phyloP scores from a whole-genome alignment of 2,113 vertebrate species.

The Microtus pennsylvanicus region DNA sequence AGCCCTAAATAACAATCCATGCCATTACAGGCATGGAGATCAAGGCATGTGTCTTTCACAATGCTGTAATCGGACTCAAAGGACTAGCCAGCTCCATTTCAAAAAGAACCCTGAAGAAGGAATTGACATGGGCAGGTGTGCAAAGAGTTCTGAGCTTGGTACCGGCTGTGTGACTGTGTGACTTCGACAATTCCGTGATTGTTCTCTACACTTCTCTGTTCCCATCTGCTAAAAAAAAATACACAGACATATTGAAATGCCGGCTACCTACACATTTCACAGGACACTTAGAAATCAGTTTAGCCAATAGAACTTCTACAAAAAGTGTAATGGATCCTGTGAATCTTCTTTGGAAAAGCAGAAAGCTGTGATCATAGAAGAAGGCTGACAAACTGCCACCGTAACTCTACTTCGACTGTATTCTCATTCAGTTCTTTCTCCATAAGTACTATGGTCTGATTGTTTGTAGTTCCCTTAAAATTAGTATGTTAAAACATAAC shows the following conservation, averaged over 20 bases:
- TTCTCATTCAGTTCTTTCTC: background rate
- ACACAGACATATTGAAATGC: conserved; percentile 38
- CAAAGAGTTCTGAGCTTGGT: conserved; percentile 43
- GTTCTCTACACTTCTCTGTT: conserved; percentile 24
- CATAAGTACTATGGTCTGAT: background rate
- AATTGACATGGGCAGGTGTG: conserved; percentile 12
- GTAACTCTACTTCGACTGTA: background rate
- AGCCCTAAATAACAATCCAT: conserved; percentile 48
- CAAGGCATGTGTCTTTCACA: conserved; percentile 46
- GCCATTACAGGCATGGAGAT: conserved; percentile 23
- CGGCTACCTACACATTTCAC: conserved; percentile 17
- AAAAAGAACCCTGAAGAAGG: conserved; percentile 44
- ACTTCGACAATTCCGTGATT: conserved; percentile 41
- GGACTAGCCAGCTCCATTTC: conserved; percentile 20
- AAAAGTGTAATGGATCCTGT: background rate
- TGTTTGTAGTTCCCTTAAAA: background rate
- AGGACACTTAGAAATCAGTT: conserved; percentile 36
- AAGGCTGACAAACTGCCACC: background rate
- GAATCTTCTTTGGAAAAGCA: conserved; percentile 52
- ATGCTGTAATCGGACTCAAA: conserved; percentile 42
- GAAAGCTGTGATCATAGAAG: background rate
- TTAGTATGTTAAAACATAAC: background rate
- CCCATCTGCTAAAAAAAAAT: conserved; percentile 15
- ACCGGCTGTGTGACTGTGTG: background rate
- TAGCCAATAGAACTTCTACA: conserved; percentile 32